These are phyloP conservation scores for Erpetoichthys calabaricus DNA, from an alignment of 2,797 vertebrate genomes.

Conservation along the genomic window DNA sequence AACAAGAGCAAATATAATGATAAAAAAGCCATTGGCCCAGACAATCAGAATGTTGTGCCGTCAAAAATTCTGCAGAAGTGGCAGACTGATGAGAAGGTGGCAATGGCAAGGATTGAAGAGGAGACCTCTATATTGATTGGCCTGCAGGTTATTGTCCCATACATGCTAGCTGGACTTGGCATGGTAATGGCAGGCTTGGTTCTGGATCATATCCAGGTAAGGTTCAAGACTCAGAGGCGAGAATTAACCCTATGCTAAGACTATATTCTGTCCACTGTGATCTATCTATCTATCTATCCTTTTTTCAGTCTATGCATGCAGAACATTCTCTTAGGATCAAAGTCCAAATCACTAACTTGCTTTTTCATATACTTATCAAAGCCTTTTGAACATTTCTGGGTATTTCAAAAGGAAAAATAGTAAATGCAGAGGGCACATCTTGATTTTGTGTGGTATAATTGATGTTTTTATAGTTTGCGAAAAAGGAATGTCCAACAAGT, in stretches of 20 bases:
- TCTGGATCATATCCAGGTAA: conserved; percentile 72
- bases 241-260: background rate
- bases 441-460: too few relatives aligned
- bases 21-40: conserved; percentile 25
- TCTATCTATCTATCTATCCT: background rate
- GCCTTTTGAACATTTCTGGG: too few relatives aligned
- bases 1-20: conserved; percentile 41
- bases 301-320: too few relatives aligned
- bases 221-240: conserved; percentile 5
- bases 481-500: too few relatives aligned
- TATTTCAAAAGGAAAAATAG: too few relatives aligned
- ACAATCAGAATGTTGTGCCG: conserved; percentile 48
- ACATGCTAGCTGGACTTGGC: conserved; percentile 67
- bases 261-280: background rate
- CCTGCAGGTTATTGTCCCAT: conserved; percentile 63
- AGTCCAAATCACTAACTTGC: too few relatives aligned
- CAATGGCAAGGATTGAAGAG: conserved; percentile 37
- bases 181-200: conserved; percentile 71
- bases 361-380: too few relatives aligned
- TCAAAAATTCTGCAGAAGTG: conserved; percentile 37
- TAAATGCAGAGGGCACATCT: too few relatives aligned
- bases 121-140: conserved; percentile 51
- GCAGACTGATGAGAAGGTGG: conserved; percentile 35
- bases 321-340: too few relatives aligned
- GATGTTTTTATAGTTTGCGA: too few relatives aligned